Evolutionary conservation across 2,888 invertebrate species (phyloP), one percentile per base, ranked within the genome.

Genomic region (Lepidocyrtoides sp.): DNA sequence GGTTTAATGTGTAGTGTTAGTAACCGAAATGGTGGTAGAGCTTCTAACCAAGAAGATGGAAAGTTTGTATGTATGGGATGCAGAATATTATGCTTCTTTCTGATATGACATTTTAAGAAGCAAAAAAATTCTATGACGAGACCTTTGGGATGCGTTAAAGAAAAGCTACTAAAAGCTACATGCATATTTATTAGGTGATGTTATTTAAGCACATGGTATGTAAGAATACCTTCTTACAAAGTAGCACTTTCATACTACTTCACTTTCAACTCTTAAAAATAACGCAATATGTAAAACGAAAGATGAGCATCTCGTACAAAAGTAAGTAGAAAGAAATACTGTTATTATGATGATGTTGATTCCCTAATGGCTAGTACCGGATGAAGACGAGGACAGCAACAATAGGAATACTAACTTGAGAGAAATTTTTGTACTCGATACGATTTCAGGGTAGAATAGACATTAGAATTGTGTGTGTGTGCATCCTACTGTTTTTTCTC

Each of bases 151-250:
- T 75, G 5, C 72, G 72, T 75, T 48, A 48, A 44, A 23, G 48
- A 75, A 48, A 75, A 36, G n/a, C n/a, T n/a, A n/a, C n/a, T n/a
- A 29, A 60, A 60, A 51, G 57, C 14, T 14, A 32, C 17, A 32
- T 66, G 66, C 29, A 66, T 66, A 66, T 66, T 66, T 66, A 66
- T 66, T 32, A 66, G 32, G 32, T 66, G 66, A 66, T 66, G n/a
- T n/a, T 8, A 48, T 2, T 48, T 8, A 2, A 48, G 7, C 7
- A 2, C 14, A 8, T 48, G 14, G 2, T 3, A 57, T 7, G 20
- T 57, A 20, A 17, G 20, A 4, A 10, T 57, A 20, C n/a, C n/a
- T n/a, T n/a, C n/a, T n/a, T n/a, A 48, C n/a, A 48, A 48, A 10
- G 10, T 48, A 14, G 48, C 48, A 10, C n/a, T 48, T 48, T 48